Evolutionary conservation across 2,797 vertebrate species (phyloP).

Genomic region (Parauchenoglanis punctatus): DNA sequence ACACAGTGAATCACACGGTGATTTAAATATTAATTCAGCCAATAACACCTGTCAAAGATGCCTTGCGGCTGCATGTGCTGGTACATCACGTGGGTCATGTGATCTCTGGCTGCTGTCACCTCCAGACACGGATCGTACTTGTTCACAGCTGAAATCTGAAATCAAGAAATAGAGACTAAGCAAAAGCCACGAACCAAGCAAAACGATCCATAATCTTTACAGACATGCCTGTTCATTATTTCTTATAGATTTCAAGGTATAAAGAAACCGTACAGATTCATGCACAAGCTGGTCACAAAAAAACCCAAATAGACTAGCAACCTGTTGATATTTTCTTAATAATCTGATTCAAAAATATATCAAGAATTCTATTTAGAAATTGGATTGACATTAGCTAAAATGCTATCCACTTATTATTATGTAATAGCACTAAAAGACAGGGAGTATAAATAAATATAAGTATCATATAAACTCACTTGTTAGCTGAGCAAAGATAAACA

Average conservation of each 20-base stretch:
- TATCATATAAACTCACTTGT: too few species aligned
- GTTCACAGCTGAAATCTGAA: conserved; percentile 86
- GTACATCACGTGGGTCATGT: conserved; percentile 81
- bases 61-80: conserved; percentile 84
- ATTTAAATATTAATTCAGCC: conserved; percentile 2
- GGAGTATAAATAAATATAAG: too few species aligned
- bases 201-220: neutral
- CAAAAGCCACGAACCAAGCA: neutral
- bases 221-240: neutral
- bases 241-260: neutral
- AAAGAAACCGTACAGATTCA: neutral
- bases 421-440: neutral
- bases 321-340: neutral
- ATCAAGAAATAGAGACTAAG: conserved; percentile 27
- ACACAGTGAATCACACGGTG: neutral
- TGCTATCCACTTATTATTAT: neutral
- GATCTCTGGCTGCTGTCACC: conserved; percentile 83
- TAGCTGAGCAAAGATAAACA: too few species aligned
- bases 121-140: conserved; percentile 85
- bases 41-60: conserved; percentile 84
- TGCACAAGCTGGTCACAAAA: neutral
- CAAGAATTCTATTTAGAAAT: neutral
- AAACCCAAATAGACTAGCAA: neutral
- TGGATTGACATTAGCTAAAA: neutral
- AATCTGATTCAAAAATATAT: neutral